Evolutionary conservation across 35 echinoderm and acorn worm genomes (phyloP), one percentile per base, ranked within the genome.

Genomic region (Acanthaster planci): DNA sequence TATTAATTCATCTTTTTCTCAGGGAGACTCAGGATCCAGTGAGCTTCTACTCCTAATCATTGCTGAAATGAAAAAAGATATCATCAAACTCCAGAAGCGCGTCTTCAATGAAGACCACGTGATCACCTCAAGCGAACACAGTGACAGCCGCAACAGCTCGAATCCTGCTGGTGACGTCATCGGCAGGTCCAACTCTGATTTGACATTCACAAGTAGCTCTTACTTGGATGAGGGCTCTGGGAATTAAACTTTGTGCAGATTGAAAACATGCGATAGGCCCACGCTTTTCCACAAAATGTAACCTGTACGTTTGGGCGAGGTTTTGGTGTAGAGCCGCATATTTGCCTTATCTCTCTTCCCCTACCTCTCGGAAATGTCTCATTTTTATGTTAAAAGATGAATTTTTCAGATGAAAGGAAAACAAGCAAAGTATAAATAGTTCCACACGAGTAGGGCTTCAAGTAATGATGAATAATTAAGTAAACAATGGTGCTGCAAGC

Each of bases 141-240:
- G 30, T 26, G 64, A 26, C 3, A 35, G 64, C 18, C 64, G 64
- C 64, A 72, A 72, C 64, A 26, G 64, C 64, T 72, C 64, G 15
- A 72, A 72, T 26, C 14, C 64, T 19, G 64, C 64, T 14, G 64
- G 30, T 72, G 64, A 72, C 64, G 64, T 72, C 64, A 10, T 72
- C 15, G 64, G 26, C 23, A 72, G 14, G 21, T 19, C 26, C 30
- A 10, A 35, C 64, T 12, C 26, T 2, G 26, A 35, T 7, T 15
- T 72, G 64, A 72, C 64, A 14, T 72, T 72, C 10, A 72, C 64
- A 10, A 72, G 64, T 72, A 72, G 64, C 30, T 72, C 64, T 72
- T 72, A 35, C n/a, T 21, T 12, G 22, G 23, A 72, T 26, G 64
- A 72, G 64, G 64, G 64, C 26, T 72, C 64, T 1, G 64, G 64